Evolutionary conservation across 2,113 vertebrate species (phyloP).

Genomic region (Myiagra hebetior): DNA sequence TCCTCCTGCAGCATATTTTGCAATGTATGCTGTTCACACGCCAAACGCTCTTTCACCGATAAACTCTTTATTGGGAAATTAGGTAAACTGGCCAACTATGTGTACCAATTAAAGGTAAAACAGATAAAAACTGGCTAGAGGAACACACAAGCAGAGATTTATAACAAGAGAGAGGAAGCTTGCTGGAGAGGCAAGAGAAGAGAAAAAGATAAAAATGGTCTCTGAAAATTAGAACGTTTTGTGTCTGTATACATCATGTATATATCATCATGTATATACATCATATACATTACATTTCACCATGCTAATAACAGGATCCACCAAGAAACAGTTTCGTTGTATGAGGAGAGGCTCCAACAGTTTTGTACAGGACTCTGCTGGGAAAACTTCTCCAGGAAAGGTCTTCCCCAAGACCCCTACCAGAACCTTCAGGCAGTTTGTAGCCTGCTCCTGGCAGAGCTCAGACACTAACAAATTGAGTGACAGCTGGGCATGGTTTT

Average conservation of each 20-base stretch:
- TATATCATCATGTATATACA: no score
- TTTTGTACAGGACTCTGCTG: not conserved
- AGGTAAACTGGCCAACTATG: not conserved
- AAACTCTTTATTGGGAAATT: not conserved
- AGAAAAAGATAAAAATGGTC: not conserved
- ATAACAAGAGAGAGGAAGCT: not conserved
- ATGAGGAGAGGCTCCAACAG: not conserved
- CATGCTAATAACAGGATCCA: not conserved
- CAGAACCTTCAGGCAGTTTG: not conserved
- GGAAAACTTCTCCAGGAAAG: not conserved
- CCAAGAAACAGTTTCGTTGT: not conserved
- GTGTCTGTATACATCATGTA: not conserved
- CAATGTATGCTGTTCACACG: not conserved
- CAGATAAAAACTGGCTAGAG: not conserved
- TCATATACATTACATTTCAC: not conserved
- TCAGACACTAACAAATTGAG: not conserved
- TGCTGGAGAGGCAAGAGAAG: not conserved
- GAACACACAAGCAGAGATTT: not conserved
- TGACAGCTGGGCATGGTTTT: slow-evolving; percentile 11
- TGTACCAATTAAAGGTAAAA: slow-evolving; percentile 9
- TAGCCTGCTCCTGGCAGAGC: not conserved
- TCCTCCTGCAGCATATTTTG: slow-evolving; percentile 15
- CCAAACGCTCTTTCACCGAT: not conserved
- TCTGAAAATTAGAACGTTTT: not conserved
- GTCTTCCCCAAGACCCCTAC: not conserved